These are phyloP conservation scores for Cathartes aura DNA, from an alignment of 2,113 vertebrate genomes.

Conservation along the genomic window DNA sequence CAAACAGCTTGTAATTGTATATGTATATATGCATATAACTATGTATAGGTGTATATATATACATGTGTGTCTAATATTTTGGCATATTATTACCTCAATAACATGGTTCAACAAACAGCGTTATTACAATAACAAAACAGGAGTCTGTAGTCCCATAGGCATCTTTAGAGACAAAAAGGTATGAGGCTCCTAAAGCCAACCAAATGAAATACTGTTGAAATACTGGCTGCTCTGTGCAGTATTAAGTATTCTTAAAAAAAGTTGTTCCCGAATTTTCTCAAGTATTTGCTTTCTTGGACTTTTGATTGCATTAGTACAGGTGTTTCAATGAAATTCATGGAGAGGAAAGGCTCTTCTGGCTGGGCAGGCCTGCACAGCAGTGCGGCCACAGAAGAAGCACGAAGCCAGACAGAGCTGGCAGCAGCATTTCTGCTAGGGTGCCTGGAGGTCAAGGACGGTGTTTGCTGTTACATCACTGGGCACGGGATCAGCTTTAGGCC, in stretches of 20 bases:
- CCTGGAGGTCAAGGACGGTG: fast-evolving
- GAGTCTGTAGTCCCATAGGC: neutral
- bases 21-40: neutral
- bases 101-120: neutral
- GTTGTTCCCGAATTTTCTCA: neutral
- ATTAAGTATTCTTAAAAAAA: neutral
- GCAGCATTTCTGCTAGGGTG: neutral
- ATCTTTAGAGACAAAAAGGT: neutral
- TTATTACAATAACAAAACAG: neutral
- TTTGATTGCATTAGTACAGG: neutral
- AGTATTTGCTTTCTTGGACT: neutral
- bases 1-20: neutral
- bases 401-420: neutral
- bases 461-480: neutral
- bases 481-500: fast-evolving
- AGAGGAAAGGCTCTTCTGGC: neutral
- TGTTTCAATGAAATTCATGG: neutral
- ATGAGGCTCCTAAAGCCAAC: neutral
- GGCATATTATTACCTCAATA: neutral
- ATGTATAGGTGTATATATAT: neutral
- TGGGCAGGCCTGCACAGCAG: neutral
- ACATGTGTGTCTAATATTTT: neutral
- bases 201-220: neutral
- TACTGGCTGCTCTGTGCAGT: neutral
- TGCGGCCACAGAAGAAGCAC: neutral